Percentiles rank a stretch among this genome's conserved stretches.
Conservation (phyloP, 1,140 invertebrate species). For the Lucilia sericata region DNA sequence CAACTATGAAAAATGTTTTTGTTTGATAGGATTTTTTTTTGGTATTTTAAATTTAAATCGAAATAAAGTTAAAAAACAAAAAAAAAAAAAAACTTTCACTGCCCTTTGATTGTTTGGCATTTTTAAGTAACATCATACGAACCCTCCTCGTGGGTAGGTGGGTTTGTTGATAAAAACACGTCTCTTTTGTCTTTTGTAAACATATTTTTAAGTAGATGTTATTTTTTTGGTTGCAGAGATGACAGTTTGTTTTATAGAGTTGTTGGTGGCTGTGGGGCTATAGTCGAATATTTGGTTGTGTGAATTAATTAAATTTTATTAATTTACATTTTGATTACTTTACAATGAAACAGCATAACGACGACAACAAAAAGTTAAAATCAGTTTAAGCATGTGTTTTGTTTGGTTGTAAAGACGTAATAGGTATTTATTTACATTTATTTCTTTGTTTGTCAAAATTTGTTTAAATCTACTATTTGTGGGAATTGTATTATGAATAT, state of each 20-base stretch:
- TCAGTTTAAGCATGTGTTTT: neutral
- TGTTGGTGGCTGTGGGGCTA: neutral
- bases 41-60: neutral
- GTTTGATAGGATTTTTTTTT: neutral
- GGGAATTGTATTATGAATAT: neutral
- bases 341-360: neutral
- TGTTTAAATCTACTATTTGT: no score
- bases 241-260: no score
- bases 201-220: neutral
- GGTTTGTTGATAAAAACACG: neutral
- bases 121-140: neutral
- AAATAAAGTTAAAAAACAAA: neutral
- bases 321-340: constrained; percentile 27
- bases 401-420: neutral
- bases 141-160: neutral
- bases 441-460: neutral
- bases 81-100: constrained; percentile 27
- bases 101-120: constrained; percentile 23
- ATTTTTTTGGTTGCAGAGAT: no score
- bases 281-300: neutral
- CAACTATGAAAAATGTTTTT: no score
- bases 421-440: neutral
- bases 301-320: constrained; percentile 14
- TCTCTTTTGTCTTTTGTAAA: neutral
- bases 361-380: neutral